Evolutionary conservation across 2,888 invertebrate species (phyloP).

Genomic region (Brachylomia viminalis): DNA sequence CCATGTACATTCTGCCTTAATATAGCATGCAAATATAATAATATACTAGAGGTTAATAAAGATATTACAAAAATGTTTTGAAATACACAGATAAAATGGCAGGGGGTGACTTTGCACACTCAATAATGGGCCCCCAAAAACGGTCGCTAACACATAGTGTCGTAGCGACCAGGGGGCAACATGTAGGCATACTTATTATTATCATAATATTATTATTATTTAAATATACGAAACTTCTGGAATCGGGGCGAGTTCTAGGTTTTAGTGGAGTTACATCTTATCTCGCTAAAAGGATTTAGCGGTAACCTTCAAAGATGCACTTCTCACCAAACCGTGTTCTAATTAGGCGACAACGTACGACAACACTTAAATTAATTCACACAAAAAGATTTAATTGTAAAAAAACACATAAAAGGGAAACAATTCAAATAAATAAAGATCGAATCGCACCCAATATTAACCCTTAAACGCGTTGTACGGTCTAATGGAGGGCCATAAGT

Average conservation of each 20-base stretch:
- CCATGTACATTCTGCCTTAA: too few relatives aligned
- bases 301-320: conserved; percentile 1
- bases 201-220: not conserved
- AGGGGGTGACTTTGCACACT: too few relatives aligned
- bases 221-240: too few relatives aligned
- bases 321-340: not conserved
- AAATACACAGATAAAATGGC: too few relatives aligned
- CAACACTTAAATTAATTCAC: conserved; percentile 19
- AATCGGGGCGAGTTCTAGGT: not conserved
- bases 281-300: not conserved
- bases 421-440: conserved; percentile 62
- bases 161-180: too few relatives aligned
- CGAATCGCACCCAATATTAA: conserved; percentile 57
- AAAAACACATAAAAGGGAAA: conserved; percentile 35
- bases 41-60: too few relatives aligned
- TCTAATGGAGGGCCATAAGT: conserved; percentile 80
- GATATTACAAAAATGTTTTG: too few relatives aligned
- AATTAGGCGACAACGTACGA: not conserved
- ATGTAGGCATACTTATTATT: too few relatives aligned
- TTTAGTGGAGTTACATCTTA: too few relatives aligned
- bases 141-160: too few relatives aligned
- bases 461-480: conserved; percentile 60
- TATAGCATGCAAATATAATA: too few relatives aligned
- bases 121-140: too few relatives aligned
- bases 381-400: conserved; percentile 12